Evolutionary conservation across 1,140 invertebrate species (phyloP).

Genomic region (Hylaeus anthracinus): DNA sequence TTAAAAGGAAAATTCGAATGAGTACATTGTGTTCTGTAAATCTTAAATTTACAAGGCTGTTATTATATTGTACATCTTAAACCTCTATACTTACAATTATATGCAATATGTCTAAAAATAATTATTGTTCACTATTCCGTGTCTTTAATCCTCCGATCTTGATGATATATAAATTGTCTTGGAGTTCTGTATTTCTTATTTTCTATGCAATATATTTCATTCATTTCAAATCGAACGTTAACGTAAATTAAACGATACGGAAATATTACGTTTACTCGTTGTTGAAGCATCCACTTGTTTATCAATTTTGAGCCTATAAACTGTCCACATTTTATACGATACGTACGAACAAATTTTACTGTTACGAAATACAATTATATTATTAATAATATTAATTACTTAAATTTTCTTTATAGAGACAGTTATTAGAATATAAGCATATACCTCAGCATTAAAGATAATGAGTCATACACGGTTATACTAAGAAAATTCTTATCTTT

Average conservation of each 20-base stretch:
- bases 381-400: too few species aligned
- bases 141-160: conserved; percentile 2
- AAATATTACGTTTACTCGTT: conserved; percentile 17
- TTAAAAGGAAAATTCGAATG: background rate
- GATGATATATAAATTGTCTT: conserved; percentile 18
- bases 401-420: too few species aligned
- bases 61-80: conserved; percentile 48
- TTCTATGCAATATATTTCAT: background rate
- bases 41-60: conserved; percentile 46
- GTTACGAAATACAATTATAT: too few species aligned
- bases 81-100: conserved; percentile 28
- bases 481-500: background rate
- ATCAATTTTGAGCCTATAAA: too few species aligned
- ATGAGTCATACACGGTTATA: background rate
- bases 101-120: conserved; percentile 44
- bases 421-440: background rate
- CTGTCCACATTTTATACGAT: too few species aligned
- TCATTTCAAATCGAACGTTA: background rate
- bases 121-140: conserved; percentile 19
- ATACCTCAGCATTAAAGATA: background rate
- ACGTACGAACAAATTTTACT: too few species aligned
- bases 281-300: conserved; percentile 8
- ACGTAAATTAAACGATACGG: background rate
- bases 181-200: background rate
- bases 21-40: conserved; percentile 4